phyloP scores from a whole-genome alignment of 2,113 vertebrate genomes.

The Leuciscus idus region DNA sequence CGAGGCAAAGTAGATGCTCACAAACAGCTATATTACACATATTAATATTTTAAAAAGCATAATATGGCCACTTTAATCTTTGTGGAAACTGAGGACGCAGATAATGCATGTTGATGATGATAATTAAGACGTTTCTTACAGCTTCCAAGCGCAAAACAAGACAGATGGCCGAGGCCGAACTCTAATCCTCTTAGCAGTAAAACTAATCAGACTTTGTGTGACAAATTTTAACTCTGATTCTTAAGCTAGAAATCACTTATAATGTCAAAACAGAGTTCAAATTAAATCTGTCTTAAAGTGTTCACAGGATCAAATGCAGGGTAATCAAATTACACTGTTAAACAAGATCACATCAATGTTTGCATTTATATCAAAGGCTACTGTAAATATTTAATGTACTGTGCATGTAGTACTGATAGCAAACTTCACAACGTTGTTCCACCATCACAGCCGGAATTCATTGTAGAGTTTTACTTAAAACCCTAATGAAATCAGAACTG shows the following conservation, averaged over 20 bases:
- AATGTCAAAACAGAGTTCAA: constrained; percentile 12
- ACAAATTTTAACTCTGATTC: constrained; percentile 2
- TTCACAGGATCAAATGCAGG: not conserved
- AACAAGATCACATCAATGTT: not conserved
- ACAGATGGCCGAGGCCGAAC: constrained; percentile 31
- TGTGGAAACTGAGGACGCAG: not conserved
- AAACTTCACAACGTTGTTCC: not conserved
- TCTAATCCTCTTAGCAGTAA: constrained; percentile 30
- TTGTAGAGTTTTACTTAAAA: not conserved
- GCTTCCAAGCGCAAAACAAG: not conserved
- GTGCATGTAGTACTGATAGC: not conserved
- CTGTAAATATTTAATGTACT: constrained; percentile 9
- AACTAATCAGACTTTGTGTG: constrained; percentile 34
- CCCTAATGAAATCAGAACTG: not conserved
- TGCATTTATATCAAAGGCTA: not conserved
- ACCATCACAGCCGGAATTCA: not conserved
- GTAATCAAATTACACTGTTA: constrained; percentile 1
- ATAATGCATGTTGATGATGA: not conserved
- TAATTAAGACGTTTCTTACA: not conserved
- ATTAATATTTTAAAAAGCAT: too few species aligned
- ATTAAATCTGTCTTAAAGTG: not conserved
- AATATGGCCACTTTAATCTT: not conserved
- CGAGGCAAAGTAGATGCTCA: too few species aligned
- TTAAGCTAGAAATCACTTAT: not conserved
- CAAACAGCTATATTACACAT: too few species aligned